Base-by-base conservation (phyloP, 2,797 vertebrate genomes). In the Coendou prehensilis region DNA sequence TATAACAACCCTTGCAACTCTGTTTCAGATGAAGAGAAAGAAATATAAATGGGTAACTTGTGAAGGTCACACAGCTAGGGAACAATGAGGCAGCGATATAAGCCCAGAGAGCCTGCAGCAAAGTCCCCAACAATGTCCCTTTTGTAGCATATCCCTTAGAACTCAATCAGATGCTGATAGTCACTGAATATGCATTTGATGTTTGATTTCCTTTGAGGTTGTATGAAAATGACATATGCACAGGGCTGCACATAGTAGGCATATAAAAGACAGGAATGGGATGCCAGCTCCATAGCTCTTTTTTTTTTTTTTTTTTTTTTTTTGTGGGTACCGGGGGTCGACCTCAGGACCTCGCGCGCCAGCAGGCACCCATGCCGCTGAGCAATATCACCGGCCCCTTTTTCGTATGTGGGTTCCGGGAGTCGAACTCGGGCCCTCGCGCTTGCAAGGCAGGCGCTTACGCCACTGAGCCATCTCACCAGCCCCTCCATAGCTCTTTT, bases 241-340 rank as follows among this genome's bases (percentile, higher is more conserved):
- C 30, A 45, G 11, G 6, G 37, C 20, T 81, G 52, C 15, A 75
- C 45, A 18, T 0, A 23, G 45, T 15, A 82, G 82, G 33, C 23
- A 30, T 33, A 30, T 18, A 23, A 18, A 1, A 26, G 1, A 0
- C 37, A 69, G 28, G 23, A 0, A 9, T 22, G 10, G 13, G 13
- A 33, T 92, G 20, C 9, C 41, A n/a, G 0, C 22, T 47, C 45
- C 23, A 9, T 3, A 47, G 20, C 14, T 79, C 8, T 13, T 93
- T 64, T 76, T n/a, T n/a, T n/a, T n/a, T n/a, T n/a, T n/a, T n/a
- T n/a, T n/a, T n/a, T n/a, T n/a, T n/a, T n/a, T n/a, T n/a, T n/a
- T n/a, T n/a, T n/a, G n/a, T n/a, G n/a, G n/a, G n/a, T n/a, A n/a
- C n/a, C n/a, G n/a, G n/a, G n/a, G n/a, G n/a, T n/a, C n/a, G n/a